Evolutionary conservation across 2,888 invertebrate genomes (phyloP), one percentile per base, ranked within the genome.

Genomic region (Apeira syringaria): DNA sequence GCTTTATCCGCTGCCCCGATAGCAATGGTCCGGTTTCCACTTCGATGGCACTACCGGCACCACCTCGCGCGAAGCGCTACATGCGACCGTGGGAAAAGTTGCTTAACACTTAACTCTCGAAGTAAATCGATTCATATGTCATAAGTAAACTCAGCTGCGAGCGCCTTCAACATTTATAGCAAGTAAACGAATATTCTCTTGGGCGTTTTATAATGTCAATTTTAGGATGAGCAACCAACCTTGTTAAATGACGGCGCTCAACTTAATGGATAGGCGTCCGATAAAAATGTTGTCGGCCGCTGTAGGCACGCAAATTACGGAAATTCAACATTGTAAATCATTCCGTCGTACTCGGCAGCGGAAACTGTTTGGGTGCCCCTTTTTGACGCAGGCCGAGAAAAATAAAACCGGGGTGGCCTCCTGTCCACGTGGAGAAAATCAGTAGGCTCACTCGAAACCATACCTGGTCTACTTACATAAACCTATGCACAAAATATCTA

Each of bases 311-410:
- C 44, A 51, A 50, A 49, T 54, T 49, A 43, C 47, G 45, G 42
- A 41, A 45, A 40, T 51, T 38, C 42, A 39, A 26, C 44, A 25
- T 10, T 42, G 38, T 51, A 47, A 54, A 51, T 54, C 51, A 51
- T 51, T 47, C 29, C 37, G 35, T 41, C 34, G 33, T 45, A 30
- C 33, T 31, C 11, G 5, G 34, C 20, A 26, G 15, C 17, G 26
- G 34, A 18, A 15, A 2, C 6, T 15, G 25, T 20, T 12, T 22
- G 31, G 15, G 12, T 5, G 42, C 9, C 31, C 42, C 33, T 33
- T 24, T 36, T 30, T 36, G 40, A 40, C 13, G 34, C 31, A 11
- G 29, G 22, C 26, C 12, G 2, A 20, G 36, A 30, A 39, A 38
- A 42, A 42, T 31, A 33, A 38, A 37, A 31, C 6, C 17, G 24